Percentiles rank a stretch among this genome's conserved stretches.
Conservation (phyloP, 1,140 invertebrate genomes). For the Drosophila guanche region DNA sequence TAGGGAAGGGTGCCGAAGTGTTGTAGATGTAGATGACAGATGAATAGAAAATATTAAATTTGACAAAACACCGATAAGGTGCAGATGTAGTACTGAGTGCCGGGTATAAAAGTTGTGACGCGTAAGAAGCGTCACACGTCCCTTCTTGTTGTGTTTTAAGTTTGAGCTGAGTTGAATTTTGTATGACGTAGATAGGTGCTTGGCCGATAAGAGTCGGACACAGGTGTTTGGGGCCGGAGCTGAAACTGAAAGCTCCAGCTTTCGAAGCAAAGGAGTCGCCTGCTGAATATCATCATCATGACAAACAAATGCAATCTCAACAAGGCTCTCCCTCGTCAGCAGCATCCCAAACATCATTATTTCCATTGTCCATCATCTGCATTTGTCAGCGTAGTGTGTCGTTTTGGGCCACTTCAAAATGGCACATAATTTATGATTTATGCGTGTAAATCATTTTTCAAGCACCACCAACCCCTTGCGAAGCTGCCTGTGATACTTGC, state of each 20-base stretch:
- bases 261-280: constrained; percentile 6
- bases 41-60: no score
- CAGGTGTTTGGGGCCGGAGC: neutral
- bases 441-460: constrained; percentile 74
- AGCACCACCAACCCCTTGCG: constrained; percentile 38
- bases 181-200: constrained; percentile 24
- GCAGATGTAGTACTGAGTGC: no score
- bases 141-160: neutral
- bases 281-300: constrained; percentile 19
- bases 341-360: constrained; percentile 24
- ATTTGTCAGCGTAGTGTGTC: constrained; percentile 54
- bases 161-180: constrained; percentile 5
- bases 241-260: neutral
- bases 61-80: no score
- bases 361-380: constrained; percentile 49
- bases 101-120: no score
- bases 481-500: constrained; percentile 16
- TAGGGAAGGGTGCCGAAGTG: no score
- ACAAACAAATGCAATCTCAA: constrained; percentile 25
- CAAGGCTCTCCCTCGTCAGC: constrained; percentile 18
- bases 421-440: constrained; percentile 75
- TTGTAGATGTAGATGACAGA: no score
- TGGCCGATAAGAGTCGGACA: constrained; percentile 26
- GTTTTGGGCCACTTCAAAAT: constrained; percentile 54
- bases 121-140: no score